These are phyloP conservation scores for Gastrophryne carolinensis DNA, from an alignment of 2,797 vertebrate genomes.

Conservation along the genomic window DNA sequence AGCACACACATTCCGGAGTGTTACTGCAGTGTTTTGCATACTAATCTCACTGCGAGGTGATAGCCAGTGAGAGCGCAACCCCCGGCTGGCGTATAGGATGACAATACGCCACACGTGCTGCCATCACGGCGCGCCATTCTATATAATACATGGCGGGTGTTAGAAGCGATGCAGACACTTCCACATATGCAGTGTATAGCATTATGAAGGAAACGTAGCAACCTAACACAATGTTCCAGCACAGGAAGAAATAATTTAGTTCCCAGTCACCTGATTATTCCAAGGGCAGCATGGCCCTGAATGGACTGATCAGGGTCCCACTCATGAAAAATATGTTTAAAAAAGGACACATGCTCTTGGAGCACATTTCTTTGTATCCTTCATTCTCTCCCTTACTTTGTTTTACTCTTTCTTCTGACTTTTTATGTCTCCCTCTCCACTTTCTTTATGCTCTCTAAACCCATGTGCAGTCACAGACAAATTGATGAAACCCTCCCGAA, in stretches of 20 bases:
- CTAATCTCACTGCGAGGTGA: slow-evolving; percentile 14
- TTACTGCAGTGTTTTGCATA: slow-evolving; percentile 43
- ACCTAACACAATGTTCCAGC: too few species aligned
- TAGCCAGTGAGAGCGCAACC: background rate
- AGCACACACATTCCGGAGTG: slow-evolving; percentile 1
- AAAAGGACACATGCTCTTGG: too few species aligned
- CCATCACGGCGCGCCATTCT: background rate
- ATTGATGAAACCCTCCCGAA: too few species aligned
- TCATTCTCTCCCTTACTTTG: background rate
- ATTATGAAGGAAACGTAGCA: too few species aligned
- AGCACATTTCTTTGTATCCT: background rate
- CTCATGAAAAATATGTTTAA: too few species aligned
- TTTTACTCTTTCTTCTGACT: background rate
- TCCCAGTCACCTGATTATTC: too few species aligned
- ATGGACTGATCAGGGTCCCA: too few species aligned
- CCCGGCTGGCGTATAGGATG: background rate
- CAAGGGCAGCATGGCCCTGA: too few species aligned
- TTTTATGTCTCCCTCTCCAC: background rate
- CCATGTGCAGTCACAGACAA: too few species aligned
- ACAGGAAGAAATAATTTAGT: too few species aligned
- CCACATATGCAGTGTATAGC: too few species aligned
- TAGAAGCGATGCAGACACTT: background rate
- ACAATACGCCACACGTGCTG: slow-evolving; percentile 1
- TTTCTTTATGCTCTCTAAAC: background rate
- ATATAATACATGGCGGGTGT: background rate